Evolutionary conservation across 2,113 vertebrate species (phyloP).

Genomic region (Gila orcuttii): DNA sequence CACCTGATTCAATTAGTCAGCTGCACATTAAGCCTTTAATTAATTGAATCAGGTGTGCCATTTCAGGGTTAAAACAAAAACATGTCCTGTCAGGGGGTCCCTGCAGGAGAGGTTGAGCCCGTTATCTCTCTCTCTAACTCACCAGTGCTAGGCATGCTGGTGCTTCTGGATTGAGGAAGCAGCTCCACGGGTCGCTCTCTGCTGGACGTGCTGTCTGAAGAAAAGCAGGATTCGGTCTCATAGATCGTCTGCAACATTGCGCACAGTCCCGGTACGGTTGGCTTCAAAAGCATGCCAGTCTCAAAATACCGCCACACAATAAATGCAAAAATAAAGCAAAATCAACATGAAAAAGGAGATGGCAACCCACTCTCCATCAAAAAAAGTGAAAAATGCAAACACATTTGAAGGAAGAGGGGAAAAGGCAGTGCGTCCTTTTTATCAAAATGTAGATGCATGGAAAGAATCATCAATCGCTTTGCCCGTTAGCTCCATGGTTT

Average conservation of each 20-base stretch:
- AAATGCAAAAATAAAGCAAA: neutral
- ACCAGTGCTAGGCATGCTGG: slow-evolving; percentile 78
- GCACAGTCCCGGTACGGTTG: slow-evolving; percentile 77
- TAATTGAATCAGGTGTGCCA: too few species aligned
- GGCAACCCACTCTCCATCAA: slow-evolving; percentile 8
- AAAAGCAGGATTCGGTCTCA: slow-evolving; percentile 83
- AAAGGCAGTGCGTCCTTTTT: neutral
- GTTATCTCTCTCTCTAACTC: slow-evolving; percentile 59
- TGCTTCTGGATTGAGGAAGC: slow-evolving; percentile 70
- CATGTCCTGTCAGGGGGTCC: too few species aligned
- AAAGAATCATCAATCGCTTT: neutral
- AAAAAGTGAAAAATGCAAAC: neutral
- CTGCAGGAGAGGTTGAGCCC: too few species aligned
- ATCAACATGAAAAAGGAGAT: slow-evolving; percentile 19
- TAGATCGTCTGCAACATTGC: slow-evolving; percentile 86
- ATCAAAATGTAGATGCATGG: neutral
- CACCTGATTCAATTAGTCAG: too few species aligned
- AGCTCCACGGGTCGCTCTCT: slow-evolving; percentile 78
- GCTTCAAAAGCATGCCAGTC: slow-evolving; percentile 82
- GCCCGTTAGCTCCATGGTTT: slow-evolving; percentile 31
- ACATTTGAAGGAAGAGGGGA: neutral
- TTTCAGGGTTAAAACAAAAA: too few species aligned
- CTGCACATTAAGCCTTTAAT: too few species aligned
- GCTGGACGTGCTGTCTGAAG: slow-evolving; percentile 80
- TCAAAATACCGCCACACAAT: slow-evolving; percentile 7